Evolutionary conservation across 2,113 vertebrate genomes (phyloP).

Genomic region (Azemiops feae): DNA sequence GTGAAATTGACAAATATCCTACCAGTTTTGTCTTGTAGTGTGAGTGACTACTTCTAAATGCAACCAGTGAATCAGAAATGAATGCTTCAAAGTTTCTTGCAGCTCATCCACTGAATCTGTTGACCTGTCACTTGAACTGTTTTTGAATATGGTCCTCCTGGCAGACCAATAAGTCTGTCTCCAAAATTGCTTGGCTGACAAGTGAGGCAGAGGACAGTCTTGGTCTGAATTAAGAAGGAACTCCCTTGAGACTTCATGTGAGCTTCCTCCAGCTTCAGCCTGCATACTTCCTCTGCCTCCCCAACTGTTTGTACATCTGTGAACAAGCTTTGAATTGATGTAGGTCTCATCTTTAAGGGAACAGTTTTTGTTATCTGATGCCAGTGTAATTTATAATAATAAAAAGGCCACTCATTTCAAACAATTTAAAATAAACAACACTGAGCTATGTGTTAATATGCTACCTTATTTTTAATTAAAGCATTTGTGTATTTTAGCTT

Average conservation of each 20-base stretch:
- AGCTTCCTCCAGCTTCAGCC: neutral
- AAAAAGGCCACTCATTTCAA: neutral
- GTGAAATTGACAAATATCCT: neutral
- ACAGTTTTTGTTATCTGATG: neutral
- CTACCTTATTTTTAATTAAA: constrained; percentile 1
- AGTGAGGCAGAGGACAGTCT: neutral
- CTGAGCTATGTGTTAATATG: neutral
- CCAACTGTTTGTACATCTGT: neutral
- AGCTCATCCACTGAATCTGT: neutral
- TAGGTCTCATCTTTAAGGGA: neutral
- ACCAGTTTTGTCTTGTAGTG: neutral
- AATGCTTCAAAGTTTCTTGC: neutral
- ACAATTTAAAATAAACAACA: neutral
- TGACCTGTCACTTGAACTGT: neutral
- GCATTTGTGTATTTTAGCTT: neutral
- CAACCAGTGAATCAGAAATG: neutral
- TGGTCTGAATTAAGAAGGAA: neutral
- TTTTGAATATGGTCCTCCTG: neutral
- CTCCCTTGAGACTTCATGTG: neutral
- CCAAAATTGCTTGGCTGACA: neutral
- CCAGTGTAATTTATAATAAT: neutral
- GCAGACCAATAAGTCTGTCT: neutral
- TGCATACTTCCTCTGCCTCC: neutral
- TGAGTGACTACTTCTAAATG: neutral
- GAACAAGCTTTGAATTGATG: neutral